Evolutionary conservation across 1,140 invertebrate genomes (phyloP).

Genomic region (Temnothorax nylanderi): DNA sequence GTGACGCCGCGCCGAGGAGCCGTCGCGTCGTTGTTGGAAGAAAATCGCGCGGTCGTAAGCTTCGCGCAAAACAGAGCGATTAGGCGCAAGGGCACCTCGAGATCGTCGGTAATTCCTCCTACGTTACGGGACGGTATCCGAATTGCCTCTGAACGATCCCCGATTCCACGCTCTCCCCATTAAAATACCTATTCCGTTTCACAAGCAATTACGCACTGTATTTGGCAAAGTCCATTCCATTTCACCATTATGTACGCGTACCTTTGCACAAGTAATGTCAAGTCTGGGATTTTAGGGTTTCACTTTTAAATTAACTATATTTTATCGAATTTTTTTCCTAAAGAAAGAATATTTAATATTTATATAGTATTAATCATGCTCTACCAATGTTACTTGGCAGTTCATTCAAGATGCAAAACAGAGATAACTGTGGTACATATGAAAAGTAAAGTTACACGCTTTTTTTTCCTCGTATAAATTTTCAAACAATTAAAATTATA

Average conservation of each 20-base stretch:
- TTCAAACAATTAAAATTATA: not conserved
- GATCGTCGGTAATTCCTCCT: not conserved
- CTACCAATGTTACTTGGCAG: not conserved
- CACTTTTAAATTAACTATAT: not conserved
- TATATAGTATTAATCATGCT: not conserved
- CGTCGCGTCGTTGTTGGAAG: not conserved
- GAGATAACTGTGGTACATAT: not conserved
- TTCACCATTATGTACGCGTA: not conserved
- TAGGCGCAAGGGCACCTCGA: not conserved
- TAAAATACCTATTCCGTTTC: not conserved
- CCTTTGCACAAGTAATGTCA: not conserved
- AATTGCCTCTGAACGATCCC: not conserved
- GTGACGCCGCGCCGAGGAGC: not conserved
- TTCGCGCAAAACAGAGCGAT: constrained; percentile 34
- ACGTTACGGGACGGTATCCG: not conserved
- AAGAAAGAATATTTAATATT: not conserved
- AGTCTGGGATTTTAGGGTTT: not conserved
- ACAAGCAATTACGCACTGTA: not conserved
- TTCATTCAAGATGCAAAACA: not conserved
- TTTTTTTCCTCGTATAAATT: not conserved
- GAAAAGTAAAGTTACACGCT: not conserved
- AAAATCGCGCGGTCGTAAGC: constrained; percentile 41
- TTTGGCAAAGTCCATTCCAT: not conserved
- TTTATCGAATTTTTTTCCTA: not conserved
- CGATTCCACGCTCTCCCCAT: constrained; percentile 18